Percentiles rank a stretch among this genome's conserved stretches.
Evolutionary conservation across 2,888 invertebrate genomes (phyloP).

Genomic region (Agrilus cyanescens): DNA sequence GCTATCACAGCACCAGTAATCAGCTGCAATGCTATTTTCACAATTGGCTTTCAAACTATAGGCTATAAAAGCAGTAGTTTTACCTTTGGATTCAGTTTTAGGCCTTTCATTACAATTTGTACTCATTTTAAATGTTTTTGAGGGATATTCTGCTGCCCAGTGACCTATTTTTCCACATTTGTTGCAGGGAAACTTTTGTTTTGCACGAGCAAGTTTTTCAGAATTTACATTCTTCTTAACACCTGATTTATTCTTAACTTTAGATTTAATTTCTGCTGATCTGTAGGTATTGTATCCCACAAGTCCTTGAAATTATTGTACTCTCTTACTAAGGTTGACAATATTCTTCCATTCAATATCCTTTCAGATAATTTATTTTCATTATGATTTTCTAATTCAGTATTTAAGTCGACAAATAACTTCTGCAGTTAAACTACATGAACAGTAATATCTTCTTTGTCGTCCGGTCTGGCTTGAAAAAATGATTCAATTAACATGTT

Average conservation of each 20-base stretch:
- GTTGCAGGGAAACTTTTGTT: background rate
- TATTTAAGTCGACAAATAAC: constrained; percentile 8
- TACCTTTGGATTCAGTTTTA: background rate
- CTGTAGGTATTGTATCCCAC: constrained; percentile 5
- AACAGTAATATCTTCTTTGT: constrained; percentile 5
- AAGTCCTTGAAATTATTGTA: constrained; percentile 6
- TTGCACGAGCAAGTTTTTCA: background rate
- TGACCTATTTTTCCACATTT: constrained; percentile 1
- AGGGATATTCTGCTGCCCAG: background rate
- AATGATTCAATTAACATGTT: constrained; percentile 4
- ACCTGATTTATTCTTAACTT: no score
- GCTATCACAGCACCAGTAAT: constrained; percentile 3
- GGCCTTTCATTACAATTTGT: background rate
- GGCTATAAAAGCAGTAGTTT: background rate
- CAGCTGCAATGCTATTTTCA: background rate
- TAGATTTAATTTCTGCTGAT: constrained; percentile 6
- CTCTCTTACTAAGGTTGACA: constrained; percentile 5
- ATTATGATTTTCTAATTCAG: constrained; percentile 5
- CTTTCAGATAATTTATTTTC: constrained; percentile 5
- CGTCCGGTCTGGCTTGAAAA: constrained; percentile 4
- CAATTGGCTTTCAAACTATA: background rate
- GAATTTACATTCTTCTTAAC: no score
- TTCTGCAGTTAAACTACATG: constrained; percentile 7
- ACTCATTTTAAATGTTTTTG: background rate
- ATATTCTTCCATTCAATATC: constrained; percentile 6